Evolutionary conservation across 1,140 invertebrate genomes (phyloP).

Genomic region (Bemisia tabaci): DNA sequence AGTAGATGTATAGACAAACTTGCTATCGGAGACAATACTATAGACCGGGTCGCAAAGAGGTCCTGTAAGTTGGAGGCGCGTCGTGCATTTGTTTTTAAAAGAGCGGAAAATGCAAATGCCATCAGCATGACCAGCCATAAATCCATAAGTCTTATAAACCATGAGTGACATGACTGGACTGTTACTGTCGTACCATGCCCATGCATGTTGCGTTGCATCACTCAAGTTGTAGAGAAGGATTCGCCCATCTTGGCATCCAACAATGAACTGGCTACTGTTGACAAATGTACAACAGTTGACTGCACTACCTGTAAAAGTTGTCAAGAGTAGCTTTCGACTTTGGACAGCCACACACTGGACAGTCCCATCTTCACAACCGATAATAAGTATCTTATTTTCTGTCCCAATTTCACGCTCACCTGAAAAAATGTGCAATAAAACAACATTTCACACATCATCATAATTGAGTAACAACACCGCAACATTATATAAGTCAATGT

Average conservation of each 20-base stretch:
- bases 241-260: constrained; percentile 39
- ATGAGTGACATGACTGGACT: constrained; percentile 34
- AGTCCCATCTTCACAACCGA: constrained; percentile 46
- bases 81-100: constrained; percentile 29
- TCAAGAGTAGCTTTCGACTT: constrained; percentile 35
- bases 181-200: constrained; percentile 26
- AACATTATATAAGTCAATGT: too few relatives aligned
- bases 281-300: constrained; percentile 37
- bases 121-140: constrained; percentile 39
- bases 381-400: constrained; percentile 42
- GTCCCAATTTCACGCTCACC: constrained; percentile 46
- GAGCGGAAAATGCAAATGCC: constrained; percentile 38
- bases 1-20: constrained; percentile 39
- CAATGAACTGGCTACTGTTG: constrained; percentile 28
- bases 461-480: too few relatives aligned
- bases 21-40: constrained; percentile 37
- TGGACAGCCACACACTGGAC: constrained; percentile 41
- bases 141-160: constrained; percentile 32
- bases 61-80: constrained; percentile 43
- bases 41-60: constrained; percentile 52
- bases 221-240: constrained; percentile 30
- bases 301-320: constrained; percentile 31
- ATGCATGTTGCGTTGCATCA: constrained; percentile 23
- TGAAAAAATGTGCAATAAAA: constrained; percentile 24
- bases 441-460: too few relatives aligned